Base-by-base conservation (phyloP, 2,888 invertebrate genomes). In the Chrysolina haemoptera region DNA sequence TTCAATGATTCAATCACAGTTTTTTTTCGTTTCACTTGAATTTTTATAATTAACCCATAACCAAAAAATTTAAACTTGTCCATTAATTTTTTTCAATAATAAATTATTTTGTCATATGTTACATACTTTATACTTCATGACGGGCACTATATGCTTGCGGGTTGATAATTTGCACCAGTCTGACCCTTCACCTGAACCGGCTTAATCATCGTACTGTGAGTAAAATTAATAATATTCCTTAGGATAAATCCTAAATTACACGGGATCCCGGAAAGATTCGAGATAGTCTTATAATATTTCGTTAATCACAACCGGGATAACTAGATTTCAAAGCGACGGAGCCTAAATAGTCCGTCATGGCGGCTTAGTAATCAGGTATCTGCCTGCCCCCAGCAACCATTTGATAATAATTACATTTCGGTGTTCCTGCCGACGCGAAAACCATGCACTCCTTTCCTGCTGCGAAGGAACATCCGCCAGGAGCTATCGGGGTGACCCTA, bases 241-340 rank as follows among this genome's bases (percentile, higher is more conserved):
- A 48, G 14, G 59, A 59, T n/a, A 8, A 59, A 59, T 59, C 14
- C n/a, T 6, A 46, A 8, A 27, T 59, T 59, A 59, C 35, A 14
- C 35, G 35, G 59, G 59, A 35, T 14, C n/a, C 35, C n/a, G 59
- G 59, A 14, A 59, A 59, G 22, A 59, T 59, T 59, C 9, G 27
- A 59, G 27, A 22, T 12, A 62, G 59, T 53, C 66, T 76, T 82
- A 85, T 84, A 87, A 87, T 87, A 87, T 87, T 87, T 87, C 86
- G 86, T 87, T 88, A 88, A 88, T 88, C 87, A 87, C 84, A 82
- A 85, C 85, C 83, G 86, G 85, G 76, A 76, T 87, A 87, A 87
- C 87, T 85, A 84, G 85, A 87, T 87, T 87, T 87, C 85, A 86
- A 86, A 87, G 86, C 86, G 86, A 83, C 86, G 86, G 82, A 84